These are phyloP conservation scores for Tribolium freemani DNA, from an alignment of 2,888 invertebrate species.

Conservation along the genomic window DNA sequence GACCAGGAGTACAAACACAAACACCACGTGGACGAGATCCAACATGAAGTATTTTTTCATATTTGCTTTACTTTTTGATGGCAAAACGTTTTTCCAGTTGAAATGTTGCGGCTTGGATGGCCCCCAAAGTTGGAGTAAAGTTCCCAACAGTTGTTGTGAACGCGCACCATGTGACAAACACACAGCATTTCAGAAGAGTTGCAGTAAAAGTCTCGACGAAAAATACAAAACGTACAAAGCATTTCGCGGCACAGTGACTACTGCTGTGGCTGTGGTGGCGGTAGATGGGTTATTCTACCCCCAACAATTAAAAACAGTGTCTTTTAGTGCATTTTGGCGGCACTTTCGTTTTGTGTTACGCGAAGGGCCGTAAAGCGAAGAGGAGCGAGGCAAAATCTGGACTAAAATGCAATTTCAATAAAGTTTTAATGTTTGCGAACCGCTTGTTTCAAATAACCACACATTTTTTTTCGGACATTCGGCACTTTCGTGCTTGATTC, in stretches of 20 bases:
- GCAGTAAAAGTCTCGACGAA: background rate
- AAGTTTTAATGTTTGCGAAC: background rate
- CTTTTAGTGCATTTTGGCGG: background rate
- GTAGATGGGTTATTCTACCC: background rate
- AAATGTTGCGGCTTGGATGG: background rate
- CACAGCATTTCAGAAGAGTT: background rate
- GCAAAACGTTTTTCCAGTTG: background rate
- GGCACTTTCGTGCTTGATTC: no score
- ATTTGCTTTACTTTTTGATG: background rate
- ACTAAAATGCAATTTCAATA: background rate
- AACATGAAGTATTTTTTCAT: background rate
- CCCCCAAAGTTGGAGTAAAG: background rate
- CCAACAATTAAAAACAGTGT: background rate
- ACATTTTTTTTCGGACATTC: no score
- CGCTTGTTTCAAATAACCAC: no score
- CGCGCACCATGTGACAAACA: no score
- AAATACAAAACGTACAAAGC: background rate
- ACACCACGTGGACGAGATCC: background rate
- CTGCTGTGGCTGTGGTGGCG: background rate
- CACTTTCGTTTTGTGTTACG: background rate
- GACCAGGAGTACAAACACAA: background rate
- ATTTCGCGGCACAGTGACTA: background rate
- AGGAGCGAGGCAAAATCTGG: background rate
- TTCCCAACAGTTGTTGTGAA: background rate
- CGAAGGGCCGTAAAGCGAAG: background rate